Evolutionary conservation across 2,113 vertebrate species (phyloP), one percentile per base, ranked within the genome.

Genomic region (Pitta sordida): DNA sequence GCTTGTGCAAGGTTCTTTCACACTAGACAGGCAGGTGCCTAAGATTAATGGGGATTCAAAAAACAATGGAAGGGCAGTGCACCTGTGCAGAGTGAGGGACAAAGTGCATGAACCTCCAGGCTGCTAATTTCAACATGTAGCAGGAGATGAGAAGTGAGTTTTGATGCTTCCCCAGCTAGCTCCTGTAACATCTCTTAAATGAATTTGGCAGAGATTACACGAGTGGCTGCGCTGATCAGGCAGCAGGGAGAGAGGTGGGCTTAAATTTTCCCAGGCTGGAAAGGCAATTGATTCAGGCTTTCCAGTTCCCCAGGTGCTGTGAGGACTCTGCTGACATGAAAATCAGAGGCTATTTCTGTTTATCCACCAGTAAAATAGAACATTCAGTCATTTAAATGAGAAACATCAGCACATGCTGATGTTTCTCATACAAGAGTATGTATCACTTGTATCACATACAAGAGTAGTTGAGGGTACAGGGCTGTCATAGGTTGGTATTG

Each of bases 361-460:
- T 64, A 13, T n/a, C 11, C 0, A 0, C 4, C 6, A 32, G 11
- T 3, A 39, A 16, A 75, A 39, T 1, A 56, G 3, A 20, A 41
- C 22, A 34, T 48, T 29, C 36, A 48, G 20, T n/a, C 7, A 21
- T 53, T 39, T 29, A 27, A 53, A 51, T 13, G 14, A 44, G 71
- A 82, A 76, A 7, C 18, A 37, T 4, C 22, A 49, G 4, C 16
- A 36, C 8, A 8, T 39, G 13, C 10, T 21, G 79, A 67, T n/a
- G 14, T n/a, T n/a, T n/a, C n/a, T n/a, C n/a, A n/a, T n/a, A n/a
- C n/a, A n/a, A n/a, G n/a, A n/a, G n/a, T n/a, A n/a, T n/a, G n/a
- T n/a, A n/a, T n/a, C n/a, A n/a, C n/a, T n/a, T n/a, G n/a, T n/a
- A n/a, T n/a, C n/a, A n/a, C n/a, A n/a, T n/a, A n/a, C 7, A 22